Evolutionary conservation across 1,140 invertebrate species (phyloP).

Genomic region (Danaus melanippus): DNA sequence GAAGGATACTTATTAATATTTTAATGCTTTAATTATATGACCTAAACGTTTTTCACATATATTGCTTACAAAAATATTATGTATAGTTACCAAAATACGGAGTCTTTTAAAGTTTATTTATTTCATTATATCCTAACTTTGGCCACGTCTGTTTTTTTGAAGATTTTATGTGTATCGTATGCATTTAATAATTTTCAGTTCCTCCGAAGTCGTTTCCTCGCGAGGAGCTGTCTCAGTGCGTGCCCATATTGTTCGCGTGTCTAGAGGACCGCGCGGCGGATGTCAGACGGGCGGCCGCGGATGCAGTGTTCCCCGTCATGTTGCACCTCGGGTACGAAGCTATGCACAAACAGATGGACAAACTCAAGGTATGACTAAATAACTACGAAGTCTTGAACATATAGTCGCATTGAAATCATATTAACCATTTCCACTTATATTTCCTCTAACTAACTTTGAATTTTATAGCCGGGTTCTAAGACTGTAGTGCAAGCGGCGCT

Average conservation of each 20-base stretch:
- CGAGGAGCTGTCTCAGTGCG: constrained; percentile 85
- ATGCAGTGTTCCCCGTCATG: constrained; percentile 93
- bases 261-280: constrained; percentile 93
- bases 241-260: constrained; percentile 86
- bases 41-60: too few species aligned
- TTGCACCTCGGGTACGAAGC: constrained; percentile 90
- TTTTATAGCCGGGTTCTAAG: constrained; percentile 83
- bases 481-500: constrained; percentile 83
- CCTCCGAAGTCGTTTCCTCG: constrained; percentile 81
- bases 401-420: not conserved
- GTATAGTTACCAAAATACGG: too few species aligned
- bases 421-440: not conserved
- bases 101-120: too few species aligned
- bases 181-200: constrained; percentile 43
- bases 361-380: constrained; percentile 79
- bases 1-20: too few species aligned
- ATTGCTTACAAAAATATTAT: too few species aligned
- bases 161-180: too few species aligned
- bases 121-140: too few species aligned
- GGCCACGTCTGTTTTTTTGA: too few species aligned
- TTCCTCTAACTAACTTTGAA: constrained; percentile 3
- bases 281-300: constrained; percentile 90
- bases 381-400: not conserved
- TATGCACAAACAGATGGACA: constrained; percentile 85
- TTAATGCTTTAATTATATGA: too few species aligned